phyloP scores from a whole-genome alignment of 2,888 invertebrate species.

The Idaea biselata region DNA sequence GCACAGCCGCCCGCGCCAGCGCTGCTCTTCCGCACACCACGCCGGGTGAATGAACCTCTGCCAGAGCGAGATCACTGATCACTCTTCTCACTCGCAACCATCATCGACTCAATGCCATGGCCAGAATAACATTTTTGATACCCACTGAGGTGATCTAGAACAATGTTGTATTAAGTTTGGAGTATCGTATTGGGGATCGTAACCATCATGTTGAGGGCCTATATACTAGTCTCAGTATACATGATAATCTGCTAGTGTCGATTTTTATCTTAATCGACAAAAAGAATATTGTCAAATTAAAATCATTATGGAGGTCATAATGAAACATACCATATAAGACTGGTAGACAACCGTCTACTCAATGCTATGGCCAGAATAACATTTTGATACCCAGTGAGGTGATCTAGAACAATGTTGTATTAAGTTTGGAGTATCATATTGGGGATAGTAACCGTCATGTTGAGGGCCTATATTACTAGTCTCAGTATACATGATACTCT shows the following conservation, averaged over 20 bases:
- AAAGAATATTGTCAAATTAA: too few species aligned
- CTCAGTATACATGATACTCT: not conserved
- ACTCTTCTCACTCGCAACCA: slow-evolving; percentile 34
- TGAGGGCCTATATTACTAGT: not conserved
- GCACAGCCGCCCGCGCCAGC: slow-evolving; percentile 64
- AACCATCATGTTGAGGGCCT: too few species aligned
- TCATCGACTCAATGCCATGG: slow-evolving; percentile 63
- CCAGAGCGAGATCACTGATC: slow-evolving; percentile 55
- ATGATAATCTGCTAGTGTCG: too few species aligned
- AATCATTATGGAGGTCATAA: too few species aligned
- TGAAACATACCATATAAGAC: not conserved
- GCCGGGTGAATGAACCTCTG: slow-evolving; percentile 74
- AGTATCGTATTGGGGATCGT: not conserved
- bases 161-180: slow-evolving; percentile 40
- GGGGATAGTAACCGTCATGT: too few species aligned
- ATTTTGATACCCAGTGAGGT: too few species aligned
- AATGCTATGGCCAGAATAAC: too few species aligned
- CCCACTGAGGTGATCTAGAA: slow-evolving; percentile 65
- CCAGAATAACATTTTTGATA: slow-evolving; percentile 60
- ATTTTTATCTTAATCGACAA: too few species aligned
- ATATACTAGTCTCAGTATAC: too few species aligned
- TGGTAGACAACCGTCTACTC: not conserved
- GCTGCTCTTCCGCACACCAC: slow-evolving; percentile 69
- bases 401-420: slow-evolving; percentile 62
- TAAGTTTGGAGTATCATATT: not conserved